These are phyloP conservation scores for Trissolcus basalis DNA, from an alignment of 1,140 invertebrate species.

Conservation along the genomic window DNA sequence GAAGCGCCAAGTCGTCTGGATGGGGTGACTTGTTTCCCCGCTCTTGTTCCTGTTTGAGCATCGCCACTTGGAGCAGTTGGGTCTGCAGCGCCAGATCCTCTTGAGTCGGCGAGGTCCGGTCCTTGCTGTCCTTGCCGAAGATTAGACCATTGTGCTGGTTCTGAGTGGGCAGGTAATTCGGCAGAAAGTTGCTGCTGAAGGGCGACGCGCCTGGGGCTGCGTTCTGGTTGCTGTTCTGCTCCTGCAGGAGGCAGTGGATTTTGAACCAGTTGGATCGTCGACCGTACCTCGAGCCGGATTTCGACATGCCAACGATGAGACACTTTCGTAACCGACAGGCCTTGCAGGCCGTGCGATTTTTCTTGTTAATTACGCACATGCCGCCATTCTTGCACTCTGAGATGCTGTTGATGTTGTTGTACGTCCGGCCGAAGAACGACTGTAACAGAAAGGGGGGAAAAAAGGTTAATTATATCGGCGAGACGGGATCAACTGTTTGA, in stretches of 20 bases:
- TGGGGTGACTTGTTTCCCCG: slow-evolving; percentile 69
- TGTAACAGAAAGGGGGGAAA: slow-evolving; percentile 72
- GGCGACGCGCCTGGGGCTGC: slow-evolving; percentile 61
- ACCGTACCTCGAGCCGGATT: slow-evolving; percentile 93
- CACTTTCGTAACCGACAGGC: slow-evolving; percentile 95
- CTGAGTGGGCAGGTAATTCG: slow-evolving; percentile 57
- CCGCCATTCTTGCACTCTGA: slow-evolving; percentile 95
- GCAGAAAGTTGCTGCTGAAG: slow-evolving; percentile 54
- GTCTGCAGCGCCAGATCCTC: slow-evolving; percentile 74
- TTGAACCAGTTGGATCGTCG: slow-evolving; percentile 95
- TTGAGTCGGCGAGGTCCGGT: slow-evolving; percentile 65
- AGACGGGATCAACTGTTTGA: background rate
- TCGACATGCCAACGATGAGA: slow-evolving; percentile 95
- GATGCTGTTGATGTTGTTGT: slow-evolving; percentile 94
- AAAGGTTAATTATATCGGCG: slow-evolving; percentile 3
- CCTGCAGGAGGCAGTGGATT: slow-evolving; percentile 90
- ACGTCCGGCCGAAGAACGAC: slow-evolving; percentile 98
- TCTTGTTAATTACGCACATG: slow-evolving; percentile 96
- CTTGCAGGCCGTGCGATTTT: slow-evolving; percentile 96
- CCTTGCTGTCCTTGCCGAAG: slow-evolving; percentile 65
- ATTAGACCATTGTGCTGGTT: slow-evolving; percentile 21
- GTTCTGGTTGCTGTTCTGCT: slow-evolving; percentile 78
- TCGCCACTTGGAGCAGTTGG: slow-evolving; percentile 73
- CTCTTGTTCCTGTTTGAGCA: slow-evolving; percentile 70
- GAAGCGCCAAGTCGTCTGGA: slow-evolving; percentile 67